Conservation (phyloP, 2,888 invertebrate genomes). For the Octonoba sinensis region DNA sequence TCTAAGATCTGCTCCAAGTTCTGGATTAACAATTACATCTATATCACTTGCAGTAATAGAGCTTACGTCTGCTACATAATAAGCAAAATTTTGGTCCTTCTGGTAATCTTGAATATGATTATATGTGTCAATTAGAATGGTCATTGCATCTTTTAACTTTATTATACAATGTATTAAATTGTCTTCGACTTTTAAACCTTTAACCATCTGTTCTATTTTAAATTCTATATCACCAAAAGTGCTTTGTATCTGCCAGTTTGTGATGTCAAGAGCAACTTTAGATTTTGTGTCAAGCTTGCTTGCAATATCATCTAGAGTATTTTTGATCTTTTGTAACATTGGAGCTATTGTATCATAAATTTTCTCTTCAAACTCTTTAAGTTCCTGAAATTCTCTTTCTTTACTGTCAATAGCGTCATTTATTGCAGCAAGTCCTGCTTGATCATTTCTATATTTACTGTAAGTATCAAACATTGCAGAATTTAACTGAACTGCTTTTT, state of each 20-base stretch:
- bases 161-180: background rate
- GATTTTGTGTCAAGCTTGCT: background rate
- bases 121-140: constrained; percentile 1
- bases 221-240: constrained; percentile 6
- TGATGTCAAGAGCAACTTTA: constrained; percentile 1
- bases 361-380: constrained; percentile 14
- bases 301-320: background rate
- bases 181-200: constrained; percentile 3
- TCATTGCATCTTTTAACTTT: constrained; percentile 17
- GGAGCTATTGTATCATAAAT: constrained; percentile 10
- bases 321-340: constrained; percentile 4
- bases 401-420: background rate
- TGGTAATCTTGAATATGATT: constrained; percentile 13
- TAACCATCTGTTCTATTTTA: background rate
- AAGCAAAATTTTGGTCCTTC: constrained; percentile 16
- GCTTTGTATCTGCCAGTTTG: constrained; percentile 21
- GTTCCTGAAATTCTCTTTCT: background rate
- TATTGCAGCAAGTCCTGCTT: constrained; percentile 1
- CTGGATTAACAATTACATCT: too few species aligned
- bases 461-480: background rate
- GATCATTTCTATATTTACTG: background rate
- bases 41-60: background rate
- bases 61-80: constrained; percentile 12
- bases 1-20: background rate
- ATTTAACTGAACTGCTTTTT: background rate